Percentiles rank a stretch among this genome's conserved stretches.
Conservation (phyloP, 2,797 vertebrate species). For the Gambusia yucatana region DNA sequence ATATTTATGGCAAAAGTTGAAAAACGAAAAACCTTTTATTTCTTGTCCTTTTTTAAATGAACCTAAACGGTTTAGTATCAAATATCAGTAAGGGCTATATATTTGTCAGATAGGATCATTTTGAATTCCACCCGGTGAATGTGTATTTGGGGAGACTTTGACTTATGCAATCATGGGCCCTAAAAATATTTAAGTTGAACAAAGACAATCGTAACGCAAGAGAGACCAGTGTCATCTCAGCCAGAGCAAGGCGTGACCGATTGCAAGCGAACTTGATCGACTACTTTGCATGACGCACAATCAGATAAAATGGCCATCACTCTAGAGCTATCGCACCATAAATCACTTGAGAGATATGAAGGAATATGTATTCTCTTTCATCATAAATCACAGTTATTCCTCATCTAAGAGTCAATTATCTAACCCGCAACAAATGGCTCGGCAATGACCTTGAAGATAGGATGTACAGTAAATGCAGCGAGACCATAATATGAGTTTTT, state of each 20-base stretch:
- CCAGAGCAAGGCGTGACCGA: slow-evolving; percentile 69
- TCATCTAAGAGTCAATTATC: slow-evolving; percentile 83
- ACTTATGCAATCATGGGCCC: slow-evolving; percentile 70
- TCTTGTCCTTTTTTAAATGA: neutral
- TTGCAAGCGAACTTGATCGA: slow-evolving; percentile 71
- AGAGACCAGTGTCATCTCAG: slow-evolving; percentile 49
- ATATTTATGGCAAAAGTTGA: neutral
- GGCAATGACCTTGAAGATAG: slow-evolving; percentile 75
- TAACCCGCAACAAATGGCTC: slow-evolving; percentile 72
- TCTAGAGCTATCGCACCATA: slow-evolving; percentile 71
- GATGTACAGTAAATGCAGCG: slow-evolving; percentile 30
- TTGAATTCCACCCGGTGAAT: slow-evolving; percentile 53
- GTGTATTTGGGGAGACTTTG: slow-evolving; percentile 39
- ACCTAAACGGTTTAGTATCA: neutral
- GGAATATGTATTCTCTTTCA: slow-evolving; percentile 79
- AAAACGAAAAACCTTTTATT: neutral
- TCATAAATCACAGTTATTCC: slow-evolving; percentile 81
- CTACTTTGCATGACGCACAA: slow-evolving; percentile 82
- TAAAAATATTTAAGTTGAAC: slow-evolving; percentile 56
- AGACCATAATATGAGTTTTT: slow-evolving; percentile 18
- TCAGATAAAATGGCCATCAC: slow-evolving; percentile 81
- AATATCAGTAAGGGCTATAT: neutral
- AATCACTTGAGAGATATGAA: slow-evolving; percentile 78
- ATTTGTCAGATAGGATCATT: slow-evolving; percentile 43
- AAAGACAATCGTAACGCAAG: slow-evolving; percentile 43